These are phyloP conservation scores for Pararge aegeria DNA, from an alignment of 1,140 invertebrate genomes.

Conservation along the genomic window DNA sequence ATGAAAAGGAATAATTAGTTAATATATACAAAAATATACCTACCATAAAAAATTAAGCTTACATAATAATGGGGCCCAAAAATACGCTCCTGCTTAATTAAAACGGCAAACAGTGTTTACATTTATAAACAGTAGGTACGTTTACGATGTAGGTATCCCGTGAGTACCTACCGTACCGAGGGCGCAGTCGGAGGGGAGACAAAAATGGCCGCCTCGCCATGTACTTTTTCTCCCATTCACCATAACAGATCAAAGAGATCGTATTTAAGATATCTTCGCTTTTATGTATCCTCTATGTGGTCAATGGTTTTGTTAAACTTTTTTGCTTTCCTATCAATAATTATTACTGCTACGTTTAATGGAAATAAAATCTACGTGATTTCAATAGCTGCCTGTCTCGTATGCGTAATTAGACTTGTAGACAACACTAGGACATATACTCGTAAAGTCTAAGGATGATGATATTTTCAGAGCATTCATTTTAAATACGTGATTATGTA, in stretches of 20 bases:
- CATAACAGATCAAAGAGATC: slow-evolving; percentile 22
- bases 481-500: no score
- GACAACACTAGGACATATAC: no score
- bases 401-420: no score
- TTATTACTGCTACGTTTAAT: neutral
- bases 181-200: slow-evolving; percentile 50
- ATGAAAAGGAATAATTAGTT: no score
- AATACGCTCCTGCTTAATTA: slow-evolving; percentile 26
- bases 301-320: neutral
- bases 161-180: slow-evolving; percentile 39
- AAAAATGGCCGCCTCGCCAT: slow-evolving; percentile 58
- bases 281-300: neutral
- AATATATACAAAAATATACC: no score
- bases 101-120: slow-evolving; percentile 29
- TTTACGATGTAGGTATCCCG: slow-evolving; percentile 30
- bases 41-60: neutral
- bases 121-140: slow-evolving; percentile 34
- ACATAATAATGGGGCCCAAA: slow-evolving; percentile 6
- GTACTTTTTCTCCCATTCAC: slow-evolving; percentile 37
- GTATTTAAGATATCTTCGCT: neutral
- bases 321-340: neutral
- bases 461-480: no score
- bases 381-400: no score
- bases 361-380: no score
- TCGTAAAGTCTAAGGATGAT: no score